A percentile compares a stretch with the other conserved stretches of the same genome.
phyloP scores from a whole-genome alignment of 2,113 vertebrate genomes.

The Oenanthe melanoleuca region DNA sequence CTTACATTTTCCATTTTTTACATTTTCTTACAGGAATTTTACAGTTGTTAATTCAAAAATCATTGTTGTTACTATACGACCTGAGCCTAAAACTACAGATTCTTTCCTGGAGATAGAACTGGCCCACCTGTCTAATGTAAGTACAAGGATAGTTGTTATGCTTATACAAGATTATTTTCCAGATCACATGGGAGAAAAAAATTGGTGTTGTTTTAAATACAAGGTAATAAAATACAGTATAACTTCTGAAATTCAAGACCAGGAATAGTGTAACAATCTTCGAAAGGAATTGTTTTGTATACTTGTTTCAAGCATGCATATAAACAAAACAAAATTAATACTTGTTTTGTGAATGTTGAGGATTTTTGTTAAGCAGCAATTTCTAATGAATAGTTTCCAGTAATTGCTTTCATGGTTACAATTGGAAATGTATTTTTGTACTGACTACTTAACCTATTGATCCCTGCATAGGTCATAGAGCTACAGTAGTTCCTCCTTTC shows the following conservation, averaged over 20 bases:
- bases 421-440: neutral
- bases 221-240: neutral
- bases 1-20: neutral
- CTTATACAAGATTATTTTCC: neutral
- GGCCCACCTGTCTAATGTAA: constrained; percentile 96
- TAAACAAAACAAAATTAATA: neutral
- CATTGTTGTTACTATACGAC: constrained; percentile 95
- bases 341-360: neutral
- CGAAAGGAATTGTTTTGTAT: neutral
- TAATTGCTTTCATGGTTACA: neutral
- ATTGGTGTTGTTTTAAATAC: neutral
- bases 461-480: neutral
- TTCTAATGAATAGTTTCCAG: neutral
- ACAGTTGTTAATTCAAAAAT: constrained; percentile 98
- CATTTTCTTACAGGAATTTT: constrained; percentile 84
- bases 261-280: neutral
- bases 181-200: neutral
- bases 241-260: neutral
- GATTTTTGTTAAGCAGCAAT: neutral
- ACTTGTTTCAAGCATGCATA: neutral
- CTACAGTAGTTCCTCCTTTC: neutral
- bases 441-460: neutral
- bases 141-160: constrained; percentile 31
- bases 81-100: constrained; percentile 88
- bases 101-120: constrained; percentile 95